Evolutionary conservation across 2,888 invertebrate species (phyloP), one percentile per base, ranked within the genome.

Genomic region (Meganola albula): DNA sequence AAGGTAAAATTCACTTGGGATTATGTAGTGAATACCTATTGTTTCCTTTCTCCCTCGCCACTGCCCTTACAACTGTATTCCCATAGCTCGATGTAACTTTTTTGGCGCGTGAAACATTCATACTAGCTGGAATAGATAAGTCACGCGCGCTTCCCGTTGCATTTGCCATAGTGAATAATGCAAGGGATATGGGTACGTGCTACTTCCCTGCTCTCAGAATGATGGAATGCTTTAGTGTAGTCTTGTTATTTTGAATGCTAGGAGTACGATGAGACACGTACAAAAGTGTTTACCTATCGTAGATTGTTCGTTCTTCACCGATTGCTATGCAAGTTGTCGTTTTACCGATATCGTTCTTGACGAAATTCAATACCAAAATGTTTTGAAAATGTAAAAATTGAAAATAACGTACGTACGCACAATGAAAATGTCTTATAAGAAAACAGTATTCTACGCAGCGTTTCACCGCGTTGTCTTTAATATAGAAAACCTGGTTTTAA

Each of bases 81-180:
- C 44, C 48, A 31, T 21, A 18, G 42, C 41, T 42, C 30, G 24
- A 24, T 29, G 37, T 40, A 46, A 56, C 62, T 72, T 71, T 76
- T 67, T 65, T 59, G 58, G 48, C 51, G 51, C 52, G 63, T 63
- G 59, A 59, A 70, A 72, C 67, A 73, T 74, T 70, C 63, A 70
- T 63, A 62, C 58, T 48, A 46, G 48, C 53, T 48, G 40, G 51
- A 53, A 54, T 54, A 78, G 79, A 80, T 79, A 78, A 77, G 80
- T 74, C 79, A 78, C 76, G 77, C 59, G 61, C 66, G 35, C 34
- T 37, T 41, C 40, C 48, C 54, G 61, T 67, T 77, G 78, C 78
- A 78, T 75, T 77, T 74, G 71, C 77, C 71, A 73, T 65, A 58
- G 76, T 78, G 79, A 82, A 79, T 83, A 79, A 83, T 80, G 76